phyloP scores from a whole-genome alignment of 1,140 invertebrate species.

The Drosophila seguyi region DNA sequence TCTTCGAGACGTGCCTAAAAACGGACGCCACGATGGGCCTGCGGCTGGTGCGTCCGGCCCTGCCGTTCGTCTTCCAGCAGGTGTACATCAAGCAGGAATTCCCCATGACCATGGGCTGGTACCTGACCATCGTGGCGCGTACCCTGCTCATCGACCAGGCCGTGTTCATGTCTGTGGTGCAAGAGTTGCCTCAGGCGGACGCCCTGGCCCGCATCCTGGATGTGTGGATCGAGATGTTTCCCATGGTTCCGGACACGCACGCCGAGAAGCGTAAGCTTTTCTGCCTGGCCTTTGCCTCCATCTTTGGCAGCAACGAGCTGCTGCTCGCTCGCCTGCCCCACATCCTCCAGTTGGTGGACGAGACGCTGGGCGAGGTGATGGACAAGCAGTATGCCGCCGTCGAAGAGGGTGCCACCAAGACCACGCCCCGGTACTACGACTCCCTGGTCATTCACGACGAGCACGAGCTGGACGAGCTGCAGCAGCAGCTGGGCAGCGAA shows the following conservation, averaged over 20 bases:
- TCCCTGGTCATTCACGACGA: constrained; percentile 81
- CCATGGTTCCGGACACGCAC: constrained; percentile 91
- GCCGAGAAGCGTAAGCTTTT: constrained; percentile 93
- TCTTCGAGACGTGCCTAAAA: constrained; percentile 90
- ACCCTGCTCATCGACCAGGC: constrained; percentile 91
- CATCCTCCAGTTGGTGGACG: constrained; percentile 92
- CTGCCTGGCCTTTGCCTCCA: constrained; percentile 92
- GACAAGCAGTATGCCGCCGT: constrained; percentile 86
- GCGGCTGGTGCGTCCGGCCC: constrained; percentile 88
- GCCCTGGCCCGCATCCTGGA: constrained; percentile 90
- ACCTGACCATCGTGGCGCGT: constrained; percentile 91
- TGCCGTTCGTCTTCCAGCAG: constrained; percentile 88
- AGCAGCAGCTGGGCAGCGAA: constrained; percentile 58
- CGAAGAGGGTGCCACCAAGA: constrained; percentile 47
- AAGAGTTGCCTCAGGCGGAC: constrained; percentile 87
- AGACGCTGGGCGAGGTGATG: constrained; percentile 94
- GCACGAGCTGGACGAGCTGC: constrained; percentile 72
- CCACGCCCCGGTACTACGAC: constrained; percentile 70
- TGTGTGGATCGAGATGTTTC: constrained; percentile 93
- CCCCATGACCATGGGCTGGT: constrained; percentile 91
- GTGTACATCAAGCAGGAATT: constrained; percentile 89
- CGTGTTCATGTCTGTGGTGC: constrained; percentile 89
- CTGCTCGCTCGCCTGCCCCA: constrained; percentile 91
- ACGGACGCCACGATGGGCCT: constrained; percentile 88
- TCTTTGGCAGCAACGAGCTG: constrained; percentile 89